phyloP scores from a whole-genome alignment of 2,888 invertebrate species.

The Cephus sareptanus region DNA sequence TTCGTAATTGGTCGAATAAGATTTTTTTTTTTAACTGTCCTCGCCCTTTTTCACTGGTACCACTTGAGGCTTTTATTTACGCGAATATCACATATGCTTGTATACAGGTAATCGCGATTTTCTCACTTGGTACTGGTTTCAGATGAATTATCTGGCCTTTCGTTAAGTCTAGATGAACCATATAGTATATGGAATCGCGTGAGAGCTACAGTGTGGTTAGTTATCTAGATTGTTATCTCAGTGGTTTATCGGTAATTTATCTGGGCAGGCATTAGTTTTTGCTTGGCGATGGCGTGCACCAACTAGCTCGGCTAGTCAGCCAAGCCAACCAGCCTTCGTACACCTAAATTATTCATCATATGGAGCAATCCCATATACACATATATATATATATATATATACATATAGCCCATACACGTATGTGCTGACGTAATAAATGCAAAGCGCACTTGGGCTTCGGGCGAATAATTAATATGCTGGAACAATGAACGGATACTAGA shows the following conservation, averaged over 20 bases:
- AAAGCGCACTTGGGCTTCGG: background rate
- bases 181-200: slow-evolving; percentile 32
- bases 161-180: slow-evolving; percentile 21
- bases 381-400: slow-evolving; percentile 23
- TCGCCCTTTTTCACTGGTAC: background rate
- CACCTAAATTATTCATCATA: slow-evolving; percentile 63
- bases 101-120: background rate
- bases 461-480: background rate
- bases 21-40: background rate
- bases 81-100: background rate
- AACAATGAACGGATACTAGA: background rate
- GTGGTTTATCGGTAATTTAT: slow-evolving; percentile 65
- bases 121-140: background rate
- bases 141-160: background rate
- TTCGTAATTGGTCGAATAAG: background rate
- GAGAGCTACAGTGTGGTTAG: slow-evolving; percentile 44
- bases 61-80: background rate
- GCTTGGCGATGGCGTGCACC: slow-evolving; percentile 62
- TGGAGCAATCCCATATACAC: slow-evolving; percentile 46
- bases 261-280: slow-evolving; percentile 66
- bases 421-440: background rate
- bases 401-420: slow-evolving; percentile 4
- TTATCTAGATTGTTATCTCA: slow-evolving; percentile 62
- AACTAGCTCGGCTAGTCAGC: slow-evolving; percentile 8
- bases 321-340: slow-evolving; percentile 44